phyloP scores from a whole-genome alignment of 2,797 vertebrate species.

The Poecilia gillii region DNA sequence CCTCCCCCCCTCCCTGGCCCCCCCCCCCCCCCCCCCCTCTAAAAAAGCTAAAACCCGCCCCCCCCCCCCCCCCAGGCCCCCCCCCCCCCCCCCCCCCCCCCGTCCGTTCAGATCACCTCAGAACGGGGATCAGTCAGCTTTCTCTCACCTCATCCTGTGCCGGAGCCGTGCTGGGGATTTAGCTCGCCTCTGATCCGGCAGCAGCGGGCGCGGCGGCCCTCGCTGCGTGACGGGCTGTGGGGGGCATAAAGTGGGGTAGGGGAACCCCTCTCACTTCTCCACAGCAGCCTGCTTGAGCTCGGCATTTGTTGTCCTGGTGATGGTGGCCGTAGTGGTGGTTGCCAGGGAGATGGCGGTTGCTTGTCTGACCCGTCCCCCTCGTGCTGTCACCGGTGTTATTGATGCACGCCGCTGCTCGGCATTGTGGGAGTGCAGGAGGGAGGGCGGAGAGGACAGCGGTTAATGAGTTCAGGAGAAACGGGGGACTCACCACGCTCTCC shows the following conservation, averaged over 20 bases:
- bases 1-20: too few relatives aligned
- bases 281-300: constrained; percentile 37
- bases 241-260: constrained; percentile 55
- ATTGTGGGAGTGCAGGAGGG: constrained; percentile 78
- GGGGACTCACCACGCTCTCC: constrained; percentile 68
- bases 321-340: constrained; percentile 75
- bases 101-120: constrained; percentile 67
- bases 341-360: constrained; percentile 78
- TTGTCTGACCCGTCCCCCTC: constrained; percentile 79
- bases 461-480: constrained; percentile 80
- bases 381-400: constrained; percentile 79
- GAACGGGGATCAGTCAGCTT: constrained; percentile 69
- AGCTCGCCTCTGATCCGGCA: constrained; percentile 70
- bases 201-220: constrained; percentile 65
- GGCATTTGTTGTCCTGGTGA: constrained; percentile 78
- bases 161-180: constrained; percentile 70
- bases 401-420: constrained; percentile 76
- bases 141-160: constrained; percentile 62
- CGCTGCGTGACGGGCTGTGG: constrained; percentile 59
- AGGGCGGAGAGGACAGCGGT: constrained; percentile 74
- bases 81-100: constrained; percentile 21
- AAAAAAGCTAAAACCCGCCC: too few relatives aligned
- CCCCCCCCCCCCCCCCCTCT: too few relatives aligned
- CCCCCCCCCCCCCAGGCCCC: too few relatives aligned
- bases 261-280: constrained; percentile 17